Evolutionary conservation across 2,888 invertebrate species (phyloP).

Genomic region (Masnerella sp.): DNA sequence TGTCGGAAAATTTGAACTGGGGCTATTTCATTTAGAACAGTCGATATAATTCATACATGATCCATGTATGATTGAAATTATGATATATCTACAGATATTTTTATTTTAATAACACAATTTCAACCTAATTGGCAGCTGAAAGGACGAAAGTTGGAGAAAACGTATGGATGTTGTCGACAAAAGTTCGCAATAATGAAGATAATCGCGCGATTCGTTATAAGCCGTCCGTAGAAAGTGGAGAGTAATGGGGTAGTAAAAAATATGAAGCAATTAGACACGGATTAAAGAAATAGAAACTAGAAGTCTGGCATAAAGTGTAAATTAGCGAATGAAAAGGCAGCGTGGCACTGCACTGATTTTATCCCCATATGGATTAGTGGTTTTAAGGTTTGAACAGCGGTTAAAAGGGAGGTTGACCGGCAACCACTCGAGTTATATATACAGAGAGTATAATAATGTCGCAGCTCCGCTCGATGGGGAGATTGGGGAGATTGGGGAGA

Average conservation of each 20-base stretch:
- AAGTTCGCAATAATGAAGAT: background rate
- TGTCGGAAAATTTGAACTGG: too few species aligned
- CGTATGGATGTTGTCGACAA: too few species aligned
- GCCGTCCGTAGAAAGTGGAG: background rate
- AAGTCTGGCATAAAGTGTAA: slow-evolving; percentile 8
- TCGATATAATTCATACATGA: too few species aligned
- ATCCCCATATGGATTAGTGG: slow-evolving; percentile 43
- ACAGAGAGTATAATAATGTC: slow-evolving; percentile 42
- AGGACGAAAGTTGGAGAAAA: too few species aligned
- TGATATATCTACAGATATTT: too few species aligned
- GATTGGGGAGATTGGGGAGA: too few species aligned
- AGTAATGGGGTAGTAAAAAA: slow-evolving; percentile 8
- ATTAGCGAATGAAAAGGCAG: slow-evolving; percentile 25
- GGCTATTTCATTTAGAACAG: too few species aligned
- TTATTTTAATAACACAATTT: too few species aligned
- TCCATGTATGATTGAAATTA: too few species aligned
- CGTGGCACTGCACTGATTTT: slow-evolving; percentile 22
- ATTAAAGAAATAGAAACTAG: slow-evolving; percentile 19
- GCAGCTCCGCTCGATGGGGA: slow-evolving; percentile 34
- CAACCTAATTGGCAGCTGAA: too few species aligned
- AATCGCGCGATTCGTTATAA: too few species aligned
- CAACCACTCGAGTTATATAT: slow-evolving; percentile 47
- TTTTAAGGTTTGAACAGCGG: slow-evolving; percentile 49
- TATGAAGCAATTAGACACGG: slow-evolving; percentile 8
- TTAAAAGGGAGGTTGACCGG: slow-evolving; percentile 55